These are phyloP conservation scores for Clostera curtula DNA, from an alignment of 2,888 invertebrate species.

Conservation along the genomic window DNA sequence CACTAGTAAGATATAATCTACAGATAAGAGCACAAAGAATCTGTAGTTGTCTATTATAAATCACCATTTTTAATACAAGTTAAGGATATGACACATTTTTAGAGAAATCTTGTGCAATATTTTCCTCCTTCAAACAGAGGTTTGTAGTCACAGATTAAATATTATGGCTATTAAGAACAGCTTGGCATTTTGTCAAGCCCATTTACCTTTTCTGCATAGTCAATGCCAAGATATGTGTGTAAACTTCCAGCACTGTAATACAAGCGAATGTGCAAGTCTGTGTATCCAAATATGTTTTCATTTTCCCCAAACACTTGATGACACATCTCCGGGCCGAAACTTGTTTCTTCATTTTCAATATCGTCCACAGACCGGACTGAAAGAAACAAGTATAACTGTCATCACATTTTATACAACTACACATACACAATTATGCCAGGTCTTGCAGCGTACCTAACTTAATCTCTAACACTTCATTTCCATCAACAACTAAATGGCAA, in stretches of 20 bases:
- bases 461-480: slow-evolving; percentile 73
- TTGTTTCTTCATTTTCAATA: slow-evolving; percentile 76
- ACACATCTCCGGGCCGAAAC: slow-evolving; percentile 89
- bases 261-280: slow-evolving; percentile 84
- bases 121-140: too few species aligned
- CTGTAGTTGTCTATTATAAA: too few species aligned
- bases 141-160: too few species aligned
- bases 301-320: slow-evolving; percentile 95
- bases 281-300: slow-evolving; percentile 96
- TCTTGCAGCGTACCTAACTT: slow-evolving; percentile 60
- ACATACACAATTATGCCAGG: not conserved
- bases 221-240: slow-evolving; percentile 85
- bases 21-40: too few species aligned
- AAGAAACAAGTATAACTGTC: slow-evolving; percentile 9
- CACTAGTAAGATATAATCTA: too few species aligned
- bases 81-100: too few species aligned
- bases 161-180: too few species aligned
- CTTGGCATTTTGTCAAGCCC: too few species aligned
- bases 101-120: too few species aligned
- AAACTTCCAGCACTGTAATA: slow-evolving; percentile 88
- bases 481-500: slow-evolving; percentile 70
- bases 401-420: too few species aligned
- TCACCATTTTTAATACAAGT: too few species aligned
- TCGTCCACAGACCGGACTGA: slow-evolving; percentile 78
- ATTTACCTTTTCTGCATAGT: slow-evolving; percentile 79